These are phyloP conservation scores for Ernsta delagoae DNA, from an alignment of 2,888 invertebrate genomes.

Conservation along the genomic window DNA sequence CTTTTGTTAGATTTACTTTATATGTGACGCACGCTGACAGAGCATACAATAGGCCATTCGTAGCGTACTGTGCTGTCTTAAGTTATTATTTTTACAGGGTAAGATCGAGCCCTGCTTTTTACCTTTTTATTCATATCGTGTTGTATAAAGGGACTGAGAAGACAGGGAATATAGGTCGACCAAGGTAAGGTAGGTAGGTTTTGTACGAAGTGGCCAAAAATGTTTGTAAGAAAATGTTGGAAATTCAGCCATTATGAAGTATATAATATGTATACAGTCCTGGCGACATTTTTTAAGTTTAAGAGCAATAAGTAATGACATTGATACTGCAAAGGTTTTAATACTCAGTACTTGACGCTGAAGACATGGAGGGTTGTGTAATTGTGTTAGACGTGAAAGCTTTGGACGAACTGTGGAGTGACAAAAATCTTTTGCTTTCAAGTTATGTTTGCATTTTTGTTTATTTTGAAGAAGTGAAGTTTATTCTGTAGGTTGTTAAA, in stretches of 20 bases:
- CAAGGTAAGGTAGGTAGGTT: conserved; percentile 72
- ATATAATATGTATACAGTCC: too few relatives aligned
- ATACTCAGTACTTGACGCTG: conserved; percentile 29
- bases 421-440: conserved; percentile 20
- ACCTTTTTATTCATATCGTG: conserved; percentile 67
- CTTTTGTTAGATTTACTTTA: conserved; percentile 30
- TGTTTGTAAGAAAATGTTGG: conserved; percentile 61
- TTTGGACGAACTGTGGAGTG: neutral
- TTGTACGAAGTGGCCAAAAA: conserved; percentile 72
- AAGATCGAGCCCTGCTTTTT: conserved; percentile 57
- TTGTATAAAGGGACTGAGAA: conserved; percentile 71
- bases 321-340: conserved; percentile 14
- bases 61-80: conserved; percentile 17
- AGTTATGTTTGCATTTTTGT: conserved; percentile 34
- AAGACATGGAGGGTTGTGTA: conserved; percentile 14
- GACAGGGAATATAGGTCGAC: conserved; percentile 77
- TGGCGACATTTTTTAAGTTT: conserved; percentile 7
- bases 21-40: too few relatives aligned
- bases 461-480: conserved; percentile 19
- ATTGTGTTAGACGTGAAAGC: neutral
- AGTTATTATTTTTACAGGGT: conserved; percentile 69
- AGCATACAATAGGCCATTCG: conserved; percentile 50
- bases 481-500: conserved; percentile 29
- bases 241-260: conserved; percentile 53
- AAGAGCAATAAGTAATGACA: conserved; percentile 18